A percentile compares a stretch with the other conserved stretches of the same genome.
These are phyloP conservation scores for Ctenochaetus hawaiiensis DNA, from an alignment of 2,797 vertebrate genomes.

Conservation along the genomic window DNA sequence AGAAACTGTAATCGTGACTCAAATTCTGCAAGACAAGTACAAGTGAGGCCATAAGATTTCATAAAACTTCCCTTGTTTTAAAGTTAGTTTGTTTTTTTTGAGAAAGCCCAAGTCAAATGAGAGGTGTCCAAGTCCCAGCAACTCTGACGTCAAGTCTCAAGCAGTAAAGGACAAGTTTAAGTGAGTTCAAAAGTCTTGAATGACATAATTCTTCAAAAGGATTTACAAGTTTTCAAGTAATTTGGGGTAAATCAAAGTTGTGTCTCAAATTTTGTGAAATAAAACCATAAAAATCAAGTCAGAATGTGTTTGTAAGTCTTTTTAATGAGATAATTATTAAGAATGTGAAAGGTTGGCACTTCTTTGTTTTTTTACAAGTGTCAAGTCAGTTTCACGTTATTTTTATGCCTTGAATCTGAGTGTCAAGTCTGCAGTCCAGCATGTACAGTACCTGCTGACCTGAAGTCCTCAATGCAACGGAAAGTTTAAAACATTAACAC, in stretches of 20 bases:
- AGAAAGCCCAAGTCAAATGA: not conserved
- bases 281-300: not conserved
- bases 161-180: not conserved
- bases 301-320: not conserved
- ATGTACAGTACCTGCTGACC: constrained; percentile 1
- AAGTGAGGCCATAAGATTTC: not conserved
- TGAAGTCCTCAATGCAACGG: constrained; percentile 6
- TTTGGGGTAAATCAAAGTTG: too few relatives aligned
- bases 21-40: not conserved
- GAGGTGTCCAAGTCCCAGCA: not conserved
- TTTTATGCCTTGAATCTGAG: not conserved
- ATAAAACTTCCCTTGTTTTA: not conserved
- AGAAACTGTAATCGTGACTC: not conserved
- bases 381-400: not conserved
- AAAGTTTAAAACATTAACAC: constrained; percentile 33
- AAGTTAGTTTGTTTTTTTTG: not conserved
- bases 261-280: not conserved
- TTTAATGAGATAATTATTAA: too few relatives aligned
- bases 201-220: too few relatives aligned
- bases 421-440: not conserved
- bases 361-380: too few relatives aligned
- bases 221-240: not conserved
- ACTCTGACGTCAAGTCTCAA: not conserved
- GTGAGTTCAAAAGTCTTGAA: not conserved
- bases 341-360: too few relatives aligned